A percentile compares a stretch with the other conserved stretches of the same genome.
Conservation (phyloP, 2,888 invertebrate genomes). For the Nomada ferruginata region DNA sequence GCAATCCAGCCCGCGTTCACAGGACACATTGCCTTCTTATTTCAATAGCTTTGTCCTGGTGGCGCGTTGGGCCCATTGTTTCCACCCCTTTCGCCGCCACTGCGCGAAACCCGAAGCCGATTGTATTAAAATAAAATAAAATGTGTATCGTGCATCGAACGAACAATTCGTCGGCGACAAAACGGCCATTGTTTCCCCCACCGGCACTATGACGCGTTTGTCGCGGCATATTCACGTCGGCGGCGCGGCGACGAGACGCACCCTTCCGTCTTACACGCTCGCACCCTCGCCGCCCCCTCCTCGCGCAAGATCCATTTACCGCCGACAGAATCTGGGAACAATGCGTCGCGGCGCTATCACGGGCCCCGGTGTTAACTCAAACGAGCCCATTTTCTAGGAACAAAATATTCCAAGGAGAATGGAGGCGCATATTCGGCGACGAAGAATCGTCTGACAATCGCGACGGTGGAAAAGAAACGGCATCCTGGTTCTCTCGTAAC, state of each 20-base stretch:
- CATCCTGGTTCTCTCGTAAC: background rate
- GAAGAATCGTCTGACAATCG: conserved; percentile 37
- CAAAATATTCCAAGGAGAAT: conserved; percentile 26
- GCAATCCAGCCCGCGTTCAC: conserved; percentile 24
- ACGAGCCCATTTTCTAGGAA: conserved; percentile 41
- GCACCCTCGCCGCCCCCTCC: conserved; percentile 6
- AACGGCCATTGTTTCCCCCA: conserved; percentile 36
- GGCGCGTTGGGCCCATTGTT: conserved; percentile 33
- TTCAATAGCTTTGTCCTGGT: conserved; percentile 47
- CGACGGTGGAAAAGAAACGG: background rate
- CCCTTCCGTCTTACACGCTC: conserved; percentile 53
- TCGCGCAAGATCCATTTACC: conserved; percentile 54
- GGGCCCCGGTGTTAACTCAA: conserved; percentile 30
- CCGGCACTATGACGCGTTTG: conserved; percentile 35
- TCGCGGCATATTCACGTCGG: conserved; percentile 20
- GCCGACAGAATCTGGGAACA: conserved; percentile 38
- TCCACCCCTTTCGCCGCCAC: background rate
- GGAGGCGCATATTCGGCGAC: background rate
- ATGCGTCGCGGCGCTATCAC: conserved; percentile 40
- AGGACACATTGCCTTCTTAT: conserved; percentile 41
- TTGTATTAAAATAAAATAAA: conserved; percentile 51
- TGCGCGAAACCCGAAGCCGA: conserved; percentile 34
- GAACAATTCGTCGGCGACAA: conserved; percentile 50
- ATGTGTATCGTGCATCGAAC: conserved; percentile 54
- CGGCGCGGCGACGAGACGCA: conserved; percentile 18